These are phyloP conservation scores for Gambusia holbrooki DNA, from an alignment of 2,113 vertebrate species.

Conservation along the genomic window DNA sequence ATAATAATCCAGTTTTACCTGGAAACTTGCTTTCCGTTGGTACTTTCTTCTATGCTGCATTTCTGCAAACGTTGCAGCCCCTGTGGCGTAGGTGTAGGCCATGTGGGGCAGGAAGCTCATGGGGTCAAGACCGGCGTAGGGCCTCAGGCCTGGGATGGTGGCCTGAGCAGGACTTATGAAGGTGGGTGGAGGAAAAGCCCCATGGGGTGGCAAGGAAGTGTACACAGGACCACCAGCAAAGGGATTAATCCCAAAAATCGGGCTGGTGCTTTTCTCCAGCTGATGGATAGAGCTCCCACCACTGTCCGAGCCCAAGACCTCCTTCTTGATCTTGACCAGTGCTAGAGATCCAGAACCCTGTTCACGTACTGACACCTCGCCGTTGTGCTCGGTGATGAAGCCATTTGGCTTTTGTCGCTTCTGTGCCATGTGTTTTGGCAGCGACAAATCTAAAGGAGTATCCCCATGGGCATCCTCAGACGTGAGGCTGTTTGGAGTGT, in stretches of 20 bases:
- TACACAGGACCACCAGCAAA: conserved; percentile 91
- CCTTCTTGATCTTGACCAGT: conserved; percentile 94
- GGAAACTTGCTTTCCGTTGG: conserved; percentile 93
- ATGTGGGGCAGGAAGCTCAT: conserved; percentile 98
- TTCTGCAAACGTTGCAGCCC: conserved; percentile 92
- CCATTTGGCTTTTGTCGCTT: conserved; percentile 87
- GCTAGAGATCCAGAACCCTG: conserved; percentile 88
- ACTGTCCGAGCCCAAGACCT: conserved; percentile 86
- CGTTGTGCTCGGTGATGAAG: conserved; percentile 85
- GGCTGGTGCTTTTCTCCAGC: conserved; percentile 93
- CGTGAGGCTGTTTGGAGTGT: conserved; percentile 95
- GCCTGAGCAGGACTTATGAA: conserved; percentile 95
- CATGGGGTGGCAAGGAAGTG: conserved; percentile 90
- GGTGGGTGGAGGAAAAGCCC: conserved; percentile 91
- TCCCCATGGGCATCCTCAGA: conserved; percentile 93
- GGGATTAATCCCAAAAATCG: conserved; percentile 92
- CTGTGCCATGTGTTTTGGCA: conserved; percentile 93
- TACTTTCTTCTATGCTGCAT: conserved; percentile 96
- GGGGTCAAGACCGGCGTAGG: conserved; percentile 92
- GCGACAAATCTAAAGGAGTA: conserved; percentile 92
- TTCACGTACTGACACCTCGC: conserved; percentile 82
- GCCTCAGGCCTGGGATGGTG: conserved; percentile 90
- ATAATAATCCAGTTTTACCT: conserved; percentile 80
- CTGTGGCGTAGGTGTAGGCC: conserved; percentile 94
- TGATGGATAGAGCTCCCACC: conserved; percentile 54